Conservation (phyloP, 2,888 invertebrate species). For the Lepidonotus clava region DNA sequence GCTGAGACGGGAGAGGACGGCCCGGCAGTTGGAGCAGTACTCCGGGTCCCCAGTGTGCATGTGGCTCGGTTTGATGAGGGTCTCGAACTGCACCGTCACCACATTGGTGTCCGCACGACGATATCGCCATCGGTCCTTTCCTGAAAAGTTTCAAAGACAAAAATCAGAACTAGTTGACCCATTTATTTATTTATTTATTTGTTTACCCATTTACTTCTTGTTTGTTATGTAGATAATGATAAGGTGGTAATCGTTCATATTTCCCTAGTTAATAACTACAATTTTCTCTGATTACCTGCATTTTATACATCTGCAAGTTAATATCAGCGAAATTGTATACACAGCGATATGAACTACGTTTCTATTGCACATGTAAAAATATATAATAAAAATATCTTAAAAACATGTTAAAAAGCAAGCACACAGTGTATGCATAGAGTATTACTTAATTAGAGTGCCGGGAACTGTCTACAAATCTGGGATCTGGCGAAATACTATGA, state of each 20-base stretch:
- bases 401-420: too few species aligned
- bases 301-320: background rate
- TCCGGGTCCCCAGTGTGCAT: conserved; percentile 79
- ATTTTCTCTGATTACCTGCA: background rate
- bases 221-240: background rate
- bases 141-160: background rate
- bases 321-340: too few species aligned
- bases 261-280: background rate
- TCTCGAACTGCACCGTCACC: conserved; percentile 73
- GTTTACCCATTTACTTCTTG: background rate
- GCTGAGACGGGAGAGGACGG: conserved; percentile 75
- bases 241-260: background rate
- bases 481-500: too few species aligned
- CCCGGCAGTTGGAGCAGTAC: conserved; percentile 72
- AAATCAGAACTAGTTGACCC: background rate
- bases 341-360: too few species aligned
- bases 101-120: conserved; percentile 77
- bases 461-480: too few species aligned
- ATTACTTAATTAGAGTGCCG: too few species aligned
- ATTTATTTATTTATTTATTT: background rate
- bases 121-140: conserved; percentile 62
- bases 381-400: too few species aligned
- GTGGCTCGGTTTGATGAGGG: conserved; percentile 72
- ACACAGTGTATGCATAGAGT: too few species aligned
- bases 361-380: too few species aligned